Base-by-base conservation (phyloP, 2,797 vertebrate species). In the Momotus momota region DNA sequence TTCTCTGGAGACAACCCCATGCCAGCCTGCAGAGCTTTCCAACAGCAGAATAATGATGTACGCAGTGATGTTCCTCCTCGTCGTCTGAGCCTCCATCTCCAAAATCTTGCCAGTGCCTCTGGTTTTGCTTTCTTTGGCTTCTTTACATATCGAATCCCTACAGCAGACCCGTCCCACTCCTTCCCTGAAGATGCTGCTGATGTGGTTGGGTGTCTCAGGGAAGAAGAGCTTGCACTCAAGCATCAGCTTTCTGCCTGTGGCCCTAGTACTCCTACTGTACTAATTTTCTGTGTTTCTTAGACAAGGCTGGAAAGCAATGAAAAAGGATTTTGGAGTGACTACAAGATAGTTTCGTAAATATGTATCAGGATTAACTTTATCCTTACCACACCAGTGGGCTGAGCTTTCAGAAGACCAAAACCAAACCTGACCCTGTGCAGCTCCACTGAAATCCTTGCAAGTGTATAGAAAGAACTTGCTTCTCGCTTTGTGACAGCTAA, bases 381-480 rank as follows among this genome's bases (percentile, higher is more conserved):
- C n/a, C 51, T 22, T 14, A 13, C 31, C 0, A 0, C 65, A 82
- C 5, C 51, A 31, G n/a, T 1, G 65, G 43, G 41, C 64, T 74
- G 74, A 81, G 64, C 43, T 66, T 73, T n/a, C 60, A 58, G 52
- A 51, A 83, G 29, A 93, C 65, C 54, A 75, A 88, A 90, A 26
- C 58, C 74, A 69, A 81, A 58, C 19, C 31, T 51, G 67, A 92
- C n/a, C 67, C 46, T 27, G 16, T 6, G 43, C 7, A 8, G 62
- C 38, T 54, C 51, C 70, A 16, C 61, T 40, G 46, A 88, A 73
- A 75, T 65, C 40, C n/a, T 48, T 65, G 29, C 15, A 31, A 75
- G 20, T 0, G 7, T 7, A 60, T 22, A 61, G 27, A n/a, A 62
- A 66, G 64, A 0, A 1, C 70, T 61, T 0, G 0, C 33, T 43